Conservation (phyloP, 2,888 invertebrate species). For the Empis stercorea region DNA sequence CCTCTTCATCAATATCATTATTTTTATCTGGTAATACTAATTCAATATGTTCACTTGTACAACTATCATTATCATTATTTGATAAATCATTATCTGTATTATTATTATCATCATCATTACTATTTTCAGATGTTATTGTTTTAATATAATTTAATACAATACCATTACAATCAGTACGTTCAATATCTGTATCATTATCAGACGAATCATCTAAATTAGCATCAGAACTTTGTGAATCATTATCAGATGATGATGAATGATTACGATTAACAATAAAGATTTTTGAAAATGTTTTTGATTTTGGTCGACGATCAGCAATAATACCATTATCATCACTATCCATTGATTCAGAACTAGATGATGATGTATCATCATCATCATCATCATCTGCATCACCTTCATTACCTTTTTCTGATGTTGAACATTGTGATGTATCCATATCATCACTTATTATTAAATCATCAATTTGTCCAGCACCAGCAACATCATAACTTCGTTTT, state of each 20-base stretch:
- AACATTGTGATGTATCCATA: slow-evolving; percentile 18
- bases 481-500: slow-evolving; percentile 29
- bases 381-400: slow-evolving; percentile 20
- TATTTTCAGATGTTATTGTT: slow-evolving; percentile 17
- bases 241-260: slow-evolving; percentile 45
- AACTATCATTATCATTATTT: slow-evolving; percentile 12
- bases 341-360: slow-evolving; percentile 31
- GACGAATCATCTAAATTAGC: slow-evolving; percentile 44
- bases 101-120: slow-evolving; percentile 12
- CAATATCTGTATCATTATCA: slow-evolving; percentile 47
- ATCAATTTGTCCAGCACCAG: slow-evolving; percentile 16
- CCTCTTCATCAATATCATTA: too few relatives aligned
- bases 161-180: slow-evolving; percentile 37
- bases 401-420: slow-evolving; percentile 22
- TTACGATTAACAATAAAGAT: slow-evolving; percentile 54
- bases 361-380: slow-evolving; percentile 14
- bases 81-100: background rate
- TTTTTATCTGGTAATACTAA: too few relatives aligned
- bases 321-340: slow-evolving; percentile 44
- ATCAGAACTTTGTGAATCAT: slow-evolving; percentile 44
- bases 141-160: slow-evolving; percentile 34
- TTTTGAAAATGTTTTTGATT: slow-evolving; percentile 44
- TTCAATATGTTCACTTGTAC: background rate
- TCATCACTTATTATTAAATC: slow-evolving; percentile 13
- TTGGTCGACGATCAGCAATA: slow-evolving; percentile 41